A percentile compares a stretch with the other conserved stretches of the same genome.
phyloP scores from a whole-genome alignment of 2,888 invertebrate species.

The Mesodorylaimus sp. region DNA sequence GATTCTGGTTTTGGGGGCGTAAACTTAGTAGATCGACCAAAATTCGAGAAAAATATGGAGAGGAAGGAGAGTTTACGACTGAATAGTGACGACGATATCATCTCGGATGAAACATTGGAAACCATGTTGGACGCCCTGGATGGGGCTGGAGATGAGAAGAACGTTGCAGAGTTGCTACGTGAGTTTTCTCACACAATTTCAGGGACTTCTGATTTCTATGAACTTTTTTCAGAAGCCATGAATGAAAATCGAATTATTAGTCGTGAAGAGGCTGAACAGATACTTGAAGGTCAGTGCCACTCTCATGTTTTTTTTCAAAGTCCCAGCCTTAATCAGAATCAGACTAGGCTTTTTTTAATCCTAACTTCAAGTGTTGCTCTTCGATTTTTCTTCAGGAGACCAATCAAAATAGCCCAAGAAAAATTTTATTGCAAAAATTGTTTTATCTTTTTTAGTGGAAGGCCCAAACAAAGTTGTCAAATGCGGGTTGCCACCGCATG shows the following conservation, averaged over 20 bases:
- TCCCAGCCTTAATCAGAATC: too few species aligned
- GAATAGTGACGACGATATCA: background rate
- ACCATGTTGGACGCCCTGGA: background rate
- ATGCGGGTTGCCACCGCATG: slow-evolving; percentile 23
- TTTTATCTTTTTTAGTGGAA: background rate
- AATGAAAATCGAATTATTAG: slow-evolving; percentile 7
- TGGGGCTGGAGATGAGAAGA: background rate
- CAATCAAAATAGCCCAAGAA: too few species aligned
- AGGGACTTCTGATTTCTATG: background rate
- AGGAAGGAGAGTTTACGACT: background rate
- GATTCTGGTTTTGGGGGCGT: too few species aligned
- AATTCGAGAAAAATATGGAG: background rate
- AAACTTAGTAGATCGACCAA: too few species aligned
- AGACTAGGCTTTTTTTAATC: too few species aligned
- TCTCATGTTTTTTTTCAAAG: too few species aligned
- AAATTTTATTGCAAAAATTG: too few species aligned
- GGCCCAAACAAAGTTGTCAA: slow-evolving; percentile 14
- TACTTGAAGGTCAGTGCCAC: background rate
- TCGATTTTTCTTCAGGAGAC: too few species aligned
- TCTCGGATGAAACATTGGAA: background rate
- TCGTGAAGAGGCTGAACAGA: slow-evolving; percentile 6
- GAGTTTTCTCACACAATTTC: background rate
- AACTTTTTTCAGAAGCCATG: slow-evolving; percentile 6
- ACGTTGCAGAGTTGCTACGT: background rate
- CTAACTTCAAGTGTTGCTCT: too few species aligned